Evolutionary conservation across 1,140 invertebrate genomes (phyloP), one percentile per base, ranked within the genome.

Genomic region (Trachymyrmex cornetzi): DNA sequence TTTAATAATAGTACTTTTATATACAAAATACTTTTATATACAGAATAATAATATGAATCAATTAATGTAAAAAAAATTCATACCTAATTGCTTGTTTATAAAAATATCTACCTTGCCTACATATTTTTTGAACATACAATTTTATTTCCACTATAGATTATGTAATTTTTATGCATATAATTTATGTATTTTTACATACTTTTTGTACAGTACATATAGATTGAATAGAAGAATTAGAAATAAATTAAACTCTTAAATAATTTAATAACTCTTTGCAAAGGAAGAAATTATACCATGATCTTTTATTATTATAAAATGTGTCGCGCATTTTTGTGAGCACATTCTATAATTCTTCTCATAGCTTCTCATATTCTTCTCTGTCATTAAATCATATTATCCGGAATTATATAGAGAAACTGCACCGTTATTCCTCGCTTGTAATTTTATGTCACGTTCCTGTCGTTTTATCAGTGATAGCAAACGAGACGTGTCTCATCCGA

Each of bases 341-440:
- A 19, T 64, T 22, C 53, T 27, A 16, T 24, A 27, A 48, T 5
- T 16, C 4, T 48, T 14, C 14, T n/a, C 30, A 16, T 34, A 27
- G 27, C 19, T n/a, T n/a, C n/a, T n/a, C n/a, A n/a, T n/a, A n/a
- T n/a, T n/a, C n/a, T n/a, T n/a, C n/a, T n/a, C n/a, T 19, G 16
- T 64, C 66, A 1, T 59, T 44, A 82, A 55, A 24, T 7, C 30
- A 22, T 0, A 71, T 71, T 59, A 81, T 44, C 3, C 66, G 34
- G 66, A 57, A 71, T 81, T 81, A 72, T 53, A 59, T 53, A 22
- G 50, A 48, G 66, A 72, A 72, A 82, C 11, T 24, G 53, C 48
- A 67, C 14, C 77, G 48, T 81, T 80, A 69, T 57, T 81, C n/a
- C 12, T 72, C 24, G 66, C 44, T 59, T 48, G 48, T 44, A 44